These are phyloP conservation scores for Trinorchestia longiramus DNA, from an alignment of 1,140 invertebrate species.

Conservation along the genomic window DNA sequence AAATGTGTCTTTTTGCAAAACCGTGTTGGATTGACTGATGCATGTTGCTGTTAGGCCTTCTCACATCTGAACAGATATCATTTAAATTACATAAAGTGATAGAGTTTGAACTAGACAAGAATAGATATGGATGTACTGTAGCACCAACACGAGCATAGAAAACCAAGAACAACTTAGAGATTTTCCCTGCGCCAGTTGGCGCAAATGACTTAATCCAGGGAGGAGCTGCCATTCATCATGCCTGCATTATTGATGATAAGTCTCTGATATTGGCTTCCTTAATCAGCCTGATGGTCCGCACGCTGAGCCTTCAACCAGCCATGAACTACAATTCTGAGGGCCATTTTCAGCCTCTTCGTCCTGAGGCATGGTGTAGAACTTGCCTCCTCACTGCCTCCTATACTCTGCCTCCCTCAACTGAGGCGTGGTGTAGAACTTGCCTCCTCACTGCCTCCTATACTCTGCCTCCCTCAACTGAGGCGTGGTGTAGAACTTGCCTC, in stretches of 20 bases:
- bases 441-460: too few species aligned
- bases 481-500: too few species aligned
- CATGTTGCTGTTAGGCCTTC: too few species aligned
- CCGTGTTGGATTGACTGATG: too few species aligned
- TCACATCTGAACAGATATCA: too few species aligned
- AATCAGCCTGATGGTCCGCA: not conserved
- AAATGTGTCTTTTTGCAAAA: too few species aligned
- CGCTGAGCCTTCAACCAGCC: not conserved
- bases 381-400: not conserved
- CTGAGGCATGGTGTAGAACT: not conserved
- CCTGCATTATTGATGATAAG: slow-evolving; percentile 21
- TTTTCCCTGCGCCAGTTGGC: not conserved
- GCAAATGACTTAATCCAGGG: not conserved
- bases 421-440: too few species aligned
- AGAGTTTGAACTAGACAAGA: too few species aligned
- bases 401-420: not conserved
- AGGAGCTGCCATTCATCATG: not conserved
- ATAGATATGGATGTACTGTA: too few species aligned
- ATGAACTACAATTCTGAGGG: not conserved
- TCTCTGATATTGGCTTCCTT: not conserved
- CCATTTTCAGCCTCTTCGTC: not conserved
- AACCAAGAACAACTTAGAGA: not conserved
- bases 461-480: not conserved
- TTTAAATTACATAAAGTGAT: too few species aligned
- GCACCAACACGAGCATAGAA: not conserved